These are phyloP conservation scores for Pachydiplax longipennis DNA, from an alignment of 2,888 invertebrate genomes.

Conservation along the genomic window DNA sequence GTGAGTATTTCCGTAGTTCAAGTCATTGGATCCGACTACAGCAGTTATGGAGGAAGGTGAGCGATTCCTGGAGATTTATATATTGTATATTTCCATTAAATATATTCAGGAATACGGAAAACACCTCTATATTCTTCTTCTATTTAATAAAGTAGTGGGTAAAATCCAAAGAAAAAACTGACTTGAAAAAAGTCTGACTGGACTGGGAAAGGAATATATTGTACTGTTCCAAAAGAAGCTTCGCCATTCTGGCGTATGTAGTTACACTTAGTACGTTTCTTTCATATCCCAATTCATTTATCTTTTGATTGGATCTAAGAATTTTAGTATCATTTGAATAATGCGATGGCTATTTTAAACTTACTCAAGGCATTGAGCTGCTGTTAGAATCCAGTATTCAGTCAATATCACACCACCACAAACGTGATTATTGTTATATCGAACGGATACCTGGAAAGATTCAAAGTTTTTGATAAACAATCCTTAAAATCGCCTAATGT, in stretches of 20 bases:
- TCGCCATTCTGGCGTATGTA: too few species aligned
- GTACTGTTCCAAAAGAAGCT: too few species aligned
- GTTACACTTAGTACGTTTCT: too few species aligned
- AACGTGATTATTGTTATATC: not conserved
- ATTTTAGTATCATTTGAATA: not conserved
- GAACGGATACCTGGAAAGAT: not conserved
- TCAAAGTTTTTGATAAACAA: too few species aligned
- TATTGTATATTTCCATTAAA: not conserved
- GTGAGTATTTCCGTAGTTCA: conserved; percentile 45
- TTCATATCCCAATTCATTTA: too few species aligned
- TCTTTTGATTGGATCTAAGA: not conserved
- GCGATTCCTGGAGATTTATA: not conserved
- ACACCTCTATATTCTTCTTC: too few species aligned
- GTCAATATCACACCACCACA: conserved; percentile 2
- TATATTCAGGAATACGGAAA: too few species aligned
- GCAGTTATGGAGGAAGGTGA: not conserved
- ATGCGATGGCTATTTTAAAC: not conserved
- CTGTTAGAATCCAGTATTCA: not conserved
- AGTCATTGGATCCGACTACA: not conserved
- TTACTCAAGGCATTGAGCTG: not conserved
- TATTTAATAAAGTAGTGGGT: too few species aligned
- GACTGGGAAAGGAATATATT: too few species aligned
- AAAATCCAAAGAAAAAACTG: too few species aligned
- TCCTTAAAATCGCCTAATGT: too few species aligned
- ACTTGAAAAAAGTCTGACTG: too few species aligned